These are phyloP conservation scores for Oenanthe oenanthe DNA, from an alignment of 2,113 vertebrate genomes.

Conservation along the genomic window DNA sequence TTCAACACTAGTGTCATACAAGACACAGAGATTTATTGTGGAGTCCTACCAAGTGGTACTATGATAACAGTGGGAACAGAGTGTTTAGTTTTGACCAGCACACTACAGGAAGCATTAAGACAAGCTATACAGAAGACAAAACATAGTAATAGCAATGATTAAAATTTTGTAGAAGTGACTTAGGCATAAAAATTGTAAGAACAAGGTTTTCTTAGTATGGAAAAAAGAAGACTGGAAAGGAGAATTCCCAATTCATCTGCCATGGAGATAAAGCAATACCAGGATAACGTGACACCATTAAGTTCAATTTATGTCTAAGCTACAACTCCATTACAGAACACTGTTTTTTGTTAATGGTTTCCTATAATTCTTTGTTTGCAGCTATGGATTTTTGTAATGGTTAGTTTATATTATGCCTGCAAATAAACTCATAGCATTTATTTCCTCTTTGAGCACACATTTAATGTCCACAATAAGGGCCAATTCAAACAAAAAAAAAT, in stretches of 20 bases:
- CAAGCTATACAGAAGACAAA: not conserved
- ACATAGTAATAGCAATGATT: not conserved
- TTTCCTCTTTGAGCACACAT: not conserved
- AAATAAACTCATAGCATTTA: not conserved
- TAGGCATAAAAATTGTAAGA: not conserved
- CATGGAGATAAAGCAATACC: not conserved
- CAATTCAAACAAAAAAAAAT: constrained; percentile 52
- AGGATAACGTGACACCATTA: not conserved
- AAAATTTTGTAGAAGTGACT: not conserved
- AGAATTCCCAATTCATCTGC: not conserved
- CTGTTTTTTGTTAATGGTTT: not conserved
- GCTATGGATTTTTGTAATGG: not conserved
- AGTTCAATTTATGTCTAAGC: not conserved
- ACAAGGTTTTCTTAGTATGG: not conserved
- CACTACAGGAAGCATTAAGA: not conserved
- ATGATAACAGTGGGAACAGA: not conserved
- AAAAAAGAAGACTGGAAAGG: not conserved
- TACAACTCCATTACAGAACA: not conserved
- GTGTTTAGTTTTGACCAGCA: not conserved
- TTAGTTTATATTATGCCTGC: constrained; percentile 12
- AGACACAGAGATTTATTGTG: not conserved
- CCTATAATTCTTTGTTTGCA: constrained; percentile 27
- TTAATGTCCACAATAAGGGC: constrained; percentile 29
- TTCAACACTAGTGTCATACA: not conserved
- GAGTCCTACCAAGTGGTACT: not conserved